Evolutionary conservation across 2,113 vertebrate genomes (phyloP), one percentile per base, ranked within the genome.

Genomic region (Prionailurus bengalensis): DNA sequence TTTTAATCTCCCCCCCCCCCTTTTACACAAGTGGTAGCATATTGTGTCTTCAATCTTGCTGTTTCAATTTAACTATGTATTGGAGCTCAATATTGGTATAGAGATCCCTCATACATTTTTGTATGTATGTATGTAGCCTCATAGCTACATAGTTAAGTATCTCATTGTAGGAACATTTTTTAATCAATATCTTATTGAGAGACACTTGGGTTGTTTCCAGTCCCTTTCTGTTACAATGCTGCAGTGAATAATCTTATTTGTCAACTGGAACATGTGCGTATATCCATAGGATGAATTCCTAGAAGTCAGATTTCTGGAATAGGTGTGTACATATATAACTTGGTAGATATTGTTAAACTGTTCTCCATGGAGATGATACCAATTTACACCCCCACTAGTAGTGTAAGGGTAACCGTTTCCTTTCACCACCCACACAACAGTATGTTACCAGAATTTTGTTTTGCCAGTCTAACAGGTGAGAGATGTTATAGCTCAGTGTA

Each of bases 291-390:
- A 84, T 88, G 33, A 95, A 96, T 96, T 94, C 39, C 55, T 88
- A 79, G 45, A 91, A 93, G 63, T 94, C 63, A 80, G 17, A 68
- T 90, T 94, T 95, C 36, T 95, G 76, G 87, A 83, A 88, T 91
- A 31, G 53, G 17, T 70, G 91, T 84, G 39, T 31, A 85, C 55
- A 89, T 85, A 70, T 73, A 58, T 39, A 89, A 89, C 71, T 79
- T 91, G 78, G 70, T 53, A 83, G 63, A 82, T 89, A 39, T 23
- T 48, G 14, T 73, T 96, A 84, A 65, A 89, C 42, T 84, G 27
- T 15, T 83, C 9, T 71, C 53, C 3, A 3, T 78, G 25, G 14
- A 79, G n/a, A 21, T 65, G 33, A 15, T 58, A 58, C 42, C 61
- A 79, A 89, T 63, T 76, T 65, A 91, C 6, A 88, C 5, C 39